Conservation (phyloP, 2,113 vertebrate species). For the Podarcis raffonei region DNA sequence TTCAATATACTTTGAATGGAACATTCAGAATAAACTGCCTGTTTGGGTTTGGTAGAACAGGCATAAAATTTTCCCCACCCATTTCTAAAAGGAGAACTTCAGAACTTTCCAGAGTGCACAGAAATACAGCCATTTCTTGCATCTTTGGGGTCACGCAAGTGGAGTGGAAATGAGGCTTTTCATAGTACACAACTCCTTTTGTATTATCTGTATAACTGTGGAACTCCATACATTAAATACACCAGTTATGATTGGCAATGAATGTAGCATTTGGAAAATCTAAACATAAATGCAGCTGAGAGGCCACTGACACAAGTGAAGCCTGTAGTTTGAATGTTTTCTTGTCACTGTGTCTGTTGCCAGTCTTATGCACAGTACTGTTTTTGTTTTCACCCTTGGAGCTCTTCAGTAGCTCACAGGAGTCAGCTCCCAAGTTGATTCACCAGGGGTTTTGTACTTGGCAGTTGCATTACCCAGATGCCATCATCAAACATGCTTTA, state of each 20-base stretch:
- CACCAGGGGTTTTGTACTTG: background rate
- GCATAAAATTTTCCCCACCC: background rate
- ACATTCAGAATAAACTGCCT: background rate
- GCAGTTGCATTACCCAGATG: conserved; percentile 3
- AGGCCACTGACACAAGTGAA: background rate
- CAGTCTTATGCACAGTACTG: background rate
- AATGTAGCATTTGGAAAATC: background rate
- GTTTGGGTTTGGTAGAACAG: background rate
- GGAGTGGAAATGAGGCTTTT: background rate
- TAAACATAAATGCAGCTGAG: background rate
- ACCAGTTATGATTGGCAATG: background rate
- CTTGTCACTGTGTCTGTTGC: background rate
- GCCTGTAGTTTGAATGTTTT: background rate
- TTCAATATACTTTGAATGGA: background rate
- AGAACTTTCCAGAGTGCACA: background rate
- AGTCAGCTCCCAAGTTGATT: background rate
- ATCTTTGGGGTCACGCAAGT: background rate
- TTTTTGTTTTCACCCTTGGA: background rate
- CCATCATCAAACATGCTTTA: background rate
- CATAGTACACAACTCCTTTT: background rate
- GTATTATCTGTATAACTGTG: background rate
- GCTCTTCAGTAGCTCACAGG: background rate
- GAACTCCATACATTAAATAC: background rate
- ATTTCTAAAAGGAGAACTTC: background rate
- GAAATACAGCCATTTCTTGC: background rate